phyloP scores from a whole-genome alignment of 2,888 invertebrate genomes.

The Galeopsomyia nigrocyanea region DNA sequence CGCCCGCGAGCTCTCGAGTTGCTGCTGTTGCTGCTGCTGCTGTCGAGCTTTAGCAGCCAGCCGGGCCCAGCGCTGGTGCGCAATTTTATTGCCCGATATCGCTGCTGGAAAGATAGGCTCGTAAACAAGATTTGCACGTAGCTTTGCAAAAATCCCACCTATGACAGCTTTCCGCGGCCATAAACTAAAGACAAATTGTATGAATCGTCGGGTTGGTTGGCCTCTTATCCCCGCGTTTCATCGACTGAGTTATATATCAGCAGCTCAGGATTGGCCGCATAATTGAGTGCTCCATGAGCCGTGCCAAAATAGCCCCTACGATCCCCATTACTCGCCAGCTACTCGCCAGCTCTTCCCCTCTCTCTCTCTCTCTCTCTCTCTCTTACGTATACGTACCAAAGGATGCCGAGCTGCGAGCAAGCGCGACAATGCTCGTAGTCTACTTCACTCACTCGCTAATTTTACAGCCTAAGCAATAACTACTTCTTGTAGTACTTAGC shows the following conservation, averaged over 20 bases:
- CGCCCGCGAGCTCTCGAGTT: too few relatives aligned
- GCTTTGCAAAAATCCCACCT: conserved; percentile 26
- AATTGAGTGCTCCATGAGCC: conserved; percentile 44
- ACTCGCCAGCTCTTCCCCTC: not conserved
- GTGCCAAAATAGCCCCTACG: conserved; percentile 23
- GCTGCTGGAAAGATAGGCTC: too few relatives aligned
- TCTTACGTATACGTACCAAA: too few relatives aligned
- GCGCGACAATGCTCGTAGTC: too few relatives aligned
- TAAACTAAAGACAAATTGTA: conserved; percentile 45
- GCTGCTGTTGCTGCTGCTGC: too few relatives aligned
- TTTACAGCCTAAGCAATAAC: too few relatives aligned
- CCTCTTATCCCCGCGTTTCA: conserved; percentile 27
- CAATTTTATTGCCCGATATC: not conserved
- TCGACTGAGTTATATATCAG: conserved; percentile 44
- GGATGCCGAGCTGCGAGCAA: too few relatives aligned
- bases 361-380: not conserved
- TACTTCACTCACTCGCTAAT: too few relatives aligned
- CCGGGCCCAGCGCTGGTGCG: too few relatives aligned
- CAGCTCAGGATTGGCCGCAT: conserved; percentile 40
- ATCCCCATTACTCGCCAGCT: not conserved
- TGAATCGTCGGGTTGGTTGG: conserved; percentile 20
- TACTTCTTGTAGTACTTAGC: too few relatives aligned
- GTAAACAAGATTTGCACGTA: conserved; percentile 37
- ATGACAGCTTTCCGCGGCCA: conserved; percentile 33
- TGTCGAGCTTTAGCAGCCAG: too few relatives aligned